These are phyloP conservation scores for Urocitellus parryii DNA, from an alignment of 2,113 vertebrate species.

Conservation along the genomic window DNA sequence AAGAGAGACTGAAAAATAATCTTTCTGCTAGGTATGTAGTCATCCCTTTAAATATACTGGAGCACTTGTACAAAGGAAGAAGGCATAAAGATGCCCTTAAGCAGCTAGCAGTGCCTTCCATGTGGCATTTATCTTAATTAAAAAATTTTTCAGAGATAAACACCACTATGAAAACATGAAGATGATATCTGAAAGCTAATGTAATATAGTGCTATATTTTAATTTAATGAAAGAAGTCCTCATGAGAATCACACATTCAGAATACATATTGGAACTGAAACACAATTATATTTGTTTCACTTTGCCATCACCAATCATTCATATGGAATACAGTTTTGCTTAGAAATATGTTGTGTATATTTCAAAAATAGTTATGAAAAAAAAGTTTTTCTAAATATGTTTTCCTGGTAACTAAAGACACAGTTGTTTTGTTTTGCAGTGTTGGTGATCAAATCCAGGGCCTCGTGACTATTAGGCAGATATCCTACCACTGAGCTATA, in stretches of 20 bases:
- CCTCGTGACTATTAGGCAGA: background rate
- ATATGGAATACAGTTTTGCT: background rate
- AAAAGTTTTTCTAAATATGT: constrained; percentile 32
- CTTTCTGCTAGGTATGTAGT: background rate
- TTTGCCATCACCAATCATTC: background rate
- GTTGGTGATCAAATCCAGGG: background rate
- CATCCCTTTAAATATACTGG: background rate
- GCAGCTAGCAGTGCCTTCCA: background rate
- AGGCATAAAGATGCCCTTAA: background rate
- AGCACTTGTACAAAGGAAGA: background rate
- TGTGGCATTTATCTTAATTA: background rate
- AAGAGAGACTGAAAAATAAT: background rate
- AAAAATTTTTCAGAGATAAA: background rate
- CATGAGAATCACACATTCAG: background rate
- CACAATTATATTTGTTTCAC: background rate
- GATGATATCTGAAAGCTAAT: background rate
- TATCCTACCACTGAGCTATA: background rate
- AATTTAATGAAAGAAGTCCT: constrained; percentile 18
- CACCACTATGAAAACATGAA: background rate
- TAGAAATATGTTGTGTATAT: background rate
- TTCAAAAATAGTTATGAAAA: background rate
- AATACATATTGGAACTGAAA: constrained; percentile 26
- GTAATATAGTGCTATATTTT: background rate
- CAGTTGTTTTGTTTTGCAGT: background rate
- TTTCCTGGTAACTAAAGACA: constrained; percentile 12